These are phyloP conservation scores for Drosophila insularis DNA, from an alignment of 1,140 invertebrate species.

Conservation along the genomic window DNA sequence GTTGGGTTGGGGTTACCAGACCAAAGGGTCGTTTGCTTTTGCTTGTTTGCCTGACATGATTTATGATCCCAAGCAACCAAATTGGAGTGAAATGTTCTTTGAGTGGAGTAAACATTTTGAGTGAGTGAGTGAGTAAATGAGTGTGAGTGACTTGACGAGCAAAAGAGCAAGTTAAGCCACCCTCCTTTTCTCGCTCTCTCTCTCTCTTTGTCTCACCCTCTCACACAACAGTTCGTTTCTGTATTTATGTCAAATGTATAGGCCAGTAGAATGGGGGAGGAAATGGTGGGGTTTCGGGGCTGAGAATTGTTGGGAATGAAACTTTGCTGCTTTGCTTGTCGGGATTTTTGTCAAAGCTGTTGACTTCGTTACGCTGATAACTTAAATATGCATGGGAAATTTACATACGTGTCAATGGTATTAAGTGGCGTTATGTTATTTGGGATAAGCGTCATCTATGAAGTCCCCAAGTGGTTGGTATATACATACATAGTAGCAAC, in stretches of 20 bases:
- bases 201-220: slow-evolving; percentile 5
- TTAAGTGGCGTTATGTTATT: slow-evolving; percentile 74
- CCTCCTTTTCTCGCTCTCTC: background rate
- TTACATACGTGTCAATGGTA: slow-evolving; percentile 78
- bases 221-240: slow-evolving; percentile 35
- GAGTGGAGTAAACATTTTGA: slow-evolving; percentile 1
- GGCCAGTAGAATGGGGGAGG: background rate
- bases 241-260: slow-evolving; percentile 28
- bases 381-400: slow-evolving; percentile 79
- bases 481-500: background rate
- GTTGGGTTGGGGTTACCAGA: background rate
- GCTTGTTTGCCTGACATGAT: slow-evolving; percentile 55
- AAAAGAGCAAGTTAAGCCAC: slow-evolving; percentile 11
- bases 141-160: background rate
- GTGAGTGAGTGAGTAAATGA: slow-evolving; percentile 29
- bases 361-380: slow-evolving; percentile 80
- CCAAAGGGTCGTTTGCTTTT: slow-evolving; percentile 28
- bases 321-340: slow-evolving; percentile 41
- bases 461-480: background rate
- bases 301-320: slow-evolving; percentile 15
- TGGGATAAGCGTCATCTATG: slow-evolving; percentile 55
- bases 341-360: slow-evolving; percentile 73
- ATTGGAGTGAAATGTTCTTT: background rate
- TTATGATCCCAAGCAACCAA: slow-evolving; percentile 46
- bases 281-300: background rate